Base-by-base conservation (phyloP, 2,797 vertebrate species). In the Hemibagrus guttatus region DNA sequence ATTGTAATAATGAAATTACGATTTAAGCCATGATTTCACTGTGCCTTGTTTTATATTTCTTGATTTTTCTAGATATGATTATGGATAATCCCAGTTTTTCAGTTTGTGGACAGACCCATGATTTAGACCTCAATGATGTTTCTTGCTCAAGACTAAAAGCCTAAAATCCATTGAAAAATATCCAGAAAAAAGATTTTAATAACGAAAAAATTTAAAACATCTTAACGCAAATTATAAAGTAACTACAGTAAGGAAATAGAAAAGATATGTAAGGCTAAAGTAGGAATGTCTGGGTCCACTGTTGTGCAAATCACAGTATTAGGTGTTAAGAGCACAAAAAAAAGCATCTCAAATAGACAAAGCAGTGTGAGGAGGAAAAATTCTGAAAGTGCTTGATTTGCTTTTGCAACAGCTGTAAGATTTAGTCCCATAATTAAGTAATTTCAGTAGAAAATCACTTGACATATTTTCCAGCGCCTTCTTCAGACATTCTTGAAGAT, bases 381-480 rank as follows among this genome's bases (percentile, higher is more conserved):
- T 16, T 16, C 81, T 35, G 61, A 35, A 69, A 54, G 64, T 31
- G n/a, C 19, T 68, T 52, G 64, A 68, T 68, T 28, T 80, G 71
- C 12, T 8, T 26, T 23, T 2, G 23, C 17, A 35, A 39, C 80
- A 42, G 68, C 28, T 23, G 6, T 35, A 61, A n/a, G 39, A 86
- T 58, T 46, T 28, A 13, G 69, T 6, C 80, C 21, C 1, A 42
- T 23, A 82, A 86, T 86, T 75, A 86, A 52, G 58, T 54, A 61
- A 71, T 75, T 75, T 74, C 39, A 75, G 79, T 17, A 26, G 69
- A 66, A 76, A 86, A 86, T 86, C 85, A 86, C 85, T 86, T 86
- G 85, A 86, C 85, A 86, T 75, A 54, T 74, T 86, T 86, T 82
- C 46, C 79, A 74, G 79, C 12, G n/a, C 80, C 80, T 42, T 81